Evolutionary conservation across 2,113 vertebrate genomes (phyloP), one percentile per base, ranked within the genome.

Genomic region (Perccottus glenii): DNA sequence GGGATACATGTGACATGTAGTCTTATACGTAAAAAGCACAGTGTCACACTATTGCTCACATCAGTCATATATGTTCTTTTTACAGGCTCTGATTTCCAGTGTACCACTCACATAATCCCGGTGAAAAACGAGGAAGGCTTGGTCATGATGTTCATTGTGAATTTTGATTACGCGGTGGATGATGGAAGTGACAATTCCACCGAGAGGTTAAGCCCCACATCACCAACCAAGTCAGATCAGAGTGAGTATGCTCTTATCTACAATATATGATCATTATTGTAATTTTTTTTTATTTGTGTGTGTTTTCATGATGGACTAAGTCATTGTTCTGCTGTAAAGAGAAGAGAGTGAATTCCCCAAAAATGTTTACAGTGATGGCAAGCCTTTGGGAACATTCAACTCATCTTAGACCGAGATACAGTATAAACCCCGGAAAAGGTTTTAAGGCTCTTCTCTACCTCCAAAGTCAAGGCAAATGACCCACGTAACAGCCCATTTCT

Each of bases 61-160:
- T 4, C 4, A 16, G 4, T 3, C 7, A 62, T 62, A 5, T 51
- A 75, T 53, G 85, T 14, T 74, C 58, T 80, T 8, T 67, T 88
- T 85, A 27, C 83, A 99, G 97, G 97, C 5, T 94, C 96, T 15
- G 95, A 95, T 75, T 99, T 99, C 87, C 94, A 95, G 88, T 98
- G 97, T 85, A 96, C 93, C 81, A 98, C 93, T 82, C 97, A 98
- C 85, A 89, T 98, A 78, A 98, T 99, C 87, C 97, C 97, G 11
- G 96, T 99, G 86, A 99, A 99, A 91, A 99, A 99, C 46, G 96
- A 99, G 91, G 96, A 98, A 10, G 97, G 97, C 0, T 88, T 98
- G 77, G 97, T 98, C 67, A 98, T 99, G 95, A 98, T 99, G 97
- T 99, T 99, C 85, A 99, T 99, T 89, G 92, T 99, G 76, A 97